phyloP scores from a whole-genome alignment of 2,888 invertebrate species.

The Eristalinus aeneus region DNA sequence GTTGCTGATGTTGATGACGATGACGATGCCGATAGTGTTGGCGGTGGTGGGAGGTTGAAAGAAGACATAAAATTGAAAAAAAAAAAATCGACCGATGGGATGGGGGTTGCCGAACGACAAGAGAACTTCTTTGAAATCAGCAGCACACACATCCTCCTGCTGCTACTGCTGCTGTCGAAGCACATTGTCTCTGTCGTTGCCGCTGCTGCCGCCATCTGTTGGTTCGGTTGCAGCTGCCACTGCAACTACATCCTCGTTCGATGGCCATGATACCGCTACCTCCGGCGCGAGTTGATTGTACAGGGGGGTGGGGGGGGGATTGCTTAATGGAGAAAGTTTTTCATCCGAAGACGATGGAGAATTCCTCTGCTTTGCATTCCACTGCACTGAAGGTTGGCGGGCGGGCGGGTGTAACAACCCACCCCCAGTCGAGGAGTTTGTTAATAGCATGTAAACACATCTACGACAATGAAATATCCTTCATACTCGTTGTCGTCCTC shows the following conservation, averaged over 20 bases:
- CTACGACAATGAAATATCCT: slow-evolving; percentile 35
- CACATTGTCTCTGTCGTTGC: slow-evolving; percentile 9
- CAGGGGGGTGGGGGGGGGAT: slow-evolving; percentile 34
- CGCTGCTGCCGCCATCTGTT: slow-evolving; percentile 20
- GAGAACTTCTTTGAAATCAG: not conserved
- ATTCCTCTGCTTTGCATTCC: slow-evolving; percentile 30
- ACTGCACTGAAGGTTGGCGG: not conserved
- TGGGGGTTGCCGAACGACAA: not conserved
- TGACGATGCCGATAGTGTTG: not conserved
- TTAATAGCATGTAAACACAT: slow-evolving; percentile 61
- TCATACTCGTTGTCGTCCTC: not conserved
- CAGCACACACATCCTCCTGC: not conserved
- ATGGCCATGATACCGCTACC: not conserved
- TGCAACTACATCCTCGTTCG: not conserved
- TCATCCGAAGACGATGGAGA: slow-evolving; percentile 1
- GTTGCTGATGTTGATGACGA: not conserved
- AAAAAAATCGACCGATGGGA: not conserved
- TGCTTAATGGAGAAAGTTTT: slow-evolving; percentile 67
- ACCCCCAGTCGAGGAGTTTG: slow-evolving; percentile 23
- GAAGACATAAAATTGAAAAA: not conserved
- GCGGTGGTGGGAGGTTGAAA: not conserved
- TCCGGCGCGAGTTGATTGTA: not conserved
- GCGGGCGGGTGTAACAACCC: not conserved
- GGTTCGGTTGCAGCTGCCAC: not conserved
- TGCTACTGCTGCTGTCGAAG: not conserved